phyloP scores from a whole-genome alignment of 2,113 vertebrate species.

The Hystrix cristata region DNA sequence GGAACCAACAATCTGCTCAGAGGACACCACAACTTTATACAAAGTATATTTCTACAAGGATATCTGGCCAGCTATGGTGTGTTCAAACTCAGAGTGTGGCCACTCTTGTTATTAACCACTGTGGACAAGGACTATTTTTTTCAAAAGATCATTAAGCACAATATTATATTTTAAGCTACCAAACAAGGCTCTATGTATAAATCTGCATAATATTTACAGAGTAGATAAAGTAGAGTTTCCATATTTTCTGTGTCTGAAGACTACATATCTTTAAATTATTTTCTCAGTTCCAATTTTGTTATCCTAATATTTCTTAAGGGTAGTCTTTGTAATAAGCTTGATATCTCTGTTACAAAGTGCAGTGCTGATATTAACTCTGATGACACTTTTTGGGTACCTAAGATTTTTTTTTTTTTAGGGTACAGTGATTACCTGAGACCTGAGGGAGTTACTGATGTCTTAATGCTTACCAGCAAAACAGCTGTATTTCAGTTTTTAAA shows the following conservation, averaged over 20 bases:
- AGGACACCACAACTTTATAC: not conserved
- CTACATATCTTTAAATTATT: not conserved
- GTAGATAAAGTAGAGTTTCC: not conserved
- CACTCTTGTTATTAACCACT: not conserved
- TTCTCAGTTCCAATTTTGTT: not conserved
- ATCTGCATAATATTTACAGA: not conserved
- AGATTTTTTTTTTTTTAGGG: not conserved
- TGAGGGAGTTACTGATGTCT: not conserved
- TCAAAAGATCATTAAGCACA: not conserved
- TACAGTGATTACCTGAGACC: not conserved
- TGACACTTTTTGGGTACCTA: not conserved
- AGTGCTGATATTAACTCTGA: not conserved
- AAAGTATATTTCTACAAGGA: not conserved
- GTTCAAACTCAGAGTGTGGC: not conserved
- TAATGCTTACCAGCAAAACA: not conserved
- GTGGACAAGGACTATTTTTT: not conserved
- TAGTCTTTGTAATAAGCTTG: not conserved
- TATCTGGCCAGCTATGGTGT: not conserved
- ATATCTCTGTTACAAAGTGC: not conserved
- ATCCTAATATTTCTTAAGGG: not conserved
- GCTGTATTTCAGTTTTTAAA: not conserved
- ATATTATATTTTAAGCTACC: not conserved
- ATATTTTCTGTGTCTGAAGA: not conserved
- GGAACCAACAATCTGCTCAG: not conserved
- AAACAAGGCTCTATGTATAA: not conserved